These are phyloP conservation scores for Pelodiscus sinensis DNA, from an alignment of 2,113 vertebrate species.

Conservation along the genomic window DNA sequence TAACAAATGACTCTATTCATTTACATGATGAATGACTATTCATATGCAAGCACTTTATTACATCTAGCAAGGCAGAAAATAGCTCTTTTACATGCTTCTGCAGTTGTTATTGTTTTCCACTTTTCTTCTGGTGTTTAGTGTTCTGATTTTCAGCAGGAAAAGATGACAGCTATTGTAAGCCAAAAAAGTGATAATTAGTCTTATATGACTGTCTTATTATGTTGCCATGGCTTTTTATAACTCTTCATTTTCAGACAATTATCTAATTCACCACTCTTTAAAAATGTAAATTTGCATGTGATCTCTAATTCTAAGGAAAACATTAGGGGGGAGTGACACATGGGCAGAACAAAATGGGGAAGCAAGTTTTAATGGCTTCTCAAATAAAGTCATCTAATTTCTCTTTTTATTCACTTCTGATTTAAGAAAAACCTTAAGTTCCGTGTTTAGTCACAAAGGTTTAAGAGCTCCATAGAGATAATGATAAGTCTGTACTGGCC, in stretches of 20 bases:
- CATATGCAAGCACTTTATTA: conserved; percentile 73
- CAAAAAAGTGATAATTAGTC: conserved; percentile 75
- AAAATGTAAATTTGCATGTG: conserved; percentile 54
- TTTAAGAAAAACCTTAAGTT: neutral
- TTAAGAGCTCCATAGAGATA: neutral
- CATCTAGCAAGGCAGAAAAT: conserved; percentile 69
- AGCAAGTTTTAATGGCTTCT: neutral
- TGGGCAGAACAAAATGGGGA: neutral
- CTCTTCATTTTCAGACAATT: conserved; percentile 71
- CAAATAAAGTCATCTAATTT: neutral
- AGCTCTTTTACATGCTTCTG: conserved; percentile 64
- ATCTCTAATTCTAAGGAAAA: conserved; percentile 42
- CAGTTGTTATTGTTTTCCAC: conserved; percentile 68
- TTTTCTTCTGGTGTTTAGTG: conserved; percentile 60
- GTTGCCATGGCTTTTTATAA: conserved; percentile 71
- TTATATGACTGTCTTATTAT: conserved; percentile 72
- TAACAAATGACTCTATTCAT: conserved; percentile 73
- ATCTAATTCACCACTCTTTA: conserved; percentile 60
- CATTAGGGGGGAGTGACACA: neutral
- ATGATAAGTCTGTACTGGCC: neutral
- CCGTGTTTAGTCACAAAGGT: neutral
- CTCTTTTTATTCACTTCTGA: neutral
- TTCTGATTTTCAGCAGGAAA: conserved; percentile 65
- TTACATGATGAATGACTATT: conserved; percentile 77
- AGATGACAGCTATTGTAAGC: conserved; percentile 73